Evolutionary conservation across 2,113 vertebrate genomes (phyloP), one percentile per base, ranked within the genome.

Genomic region (Uria lomvia): DNA sequence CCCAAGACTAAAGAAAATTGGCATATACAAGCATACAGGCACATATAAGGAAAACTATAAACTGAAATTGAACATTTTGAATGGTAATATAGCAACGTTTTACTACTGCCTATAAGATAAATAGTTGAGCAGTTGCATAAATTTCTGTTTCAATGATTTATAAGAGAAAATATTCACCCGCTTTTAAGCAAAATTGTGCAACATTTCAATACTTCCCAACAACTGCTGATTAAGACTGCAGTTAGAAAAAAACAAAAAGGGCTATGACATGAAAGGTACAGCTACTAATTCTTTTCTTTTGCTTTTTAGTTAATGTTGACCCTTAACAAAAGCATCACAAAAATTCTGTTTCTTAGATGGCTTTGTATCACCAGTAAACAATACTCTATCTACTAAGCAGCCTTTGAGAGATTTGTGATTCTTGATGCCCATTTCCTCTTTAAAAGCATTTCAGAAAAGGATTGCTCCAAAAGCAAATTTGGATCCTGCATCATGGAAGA

Each of bases 11-110:
- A 56, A 62, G 8, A 16, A 15, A 36, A 14, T 16, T 70, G 8
- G 0, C 4, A 49, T 8, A 1, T 12, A 34, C 15, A 36, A 75
- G 2, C 8, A 62, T 38, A 78, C 2, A 66, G 11, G 3, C 15
- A 78, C 45, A 5, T 3, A 40, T 12, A 45, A 76, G 29, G 11
- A 76, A 68, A 68, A 53, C 10, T 36, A 23, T 45, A 45, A 58
- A 27, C 4, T 6, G 14, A 70, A 82, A 50, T 1, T 26, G 5
- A n/a, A 91, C 36, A 1, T 36, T 73, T 50, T 70, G 7, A 52
- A 58, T 58, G 2, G 4, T 38, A 62, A 32, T 32, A 71, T 8
- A 59, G 4, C 2, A 55, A 38, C 42, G 15, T 58, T 71, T 86
- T 78, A n/a, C 67, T 65, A 7, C 22, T 55, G 8, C 1, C 2